Base-by-base conservation (phyloP, 2,888 invertebrate genomes). In the Brenthis ino region DNA sequence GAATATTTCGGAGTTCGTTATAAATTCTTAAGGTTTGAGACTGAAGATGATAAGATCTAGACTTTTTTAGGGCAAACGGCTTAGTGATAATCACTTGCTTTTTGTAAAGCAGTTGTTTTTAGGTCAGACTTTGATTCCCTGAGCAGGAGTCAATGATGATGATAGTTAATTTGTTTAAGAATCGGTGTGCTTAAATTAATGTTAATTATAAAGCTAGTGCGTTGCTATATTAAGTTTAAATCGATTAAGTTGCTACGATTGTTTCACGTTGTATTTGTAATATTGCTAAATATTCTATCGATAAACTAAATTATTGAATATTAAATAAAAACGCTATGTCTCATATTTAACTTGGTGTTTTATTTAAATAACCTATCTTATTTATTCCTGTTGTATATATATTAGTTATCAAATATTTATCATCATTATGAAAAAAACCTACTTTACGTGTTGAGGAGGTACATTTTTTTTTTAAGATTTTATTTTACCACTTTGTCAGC, bases 191-290 rank as follows among this genome's bases (percentile, higher is more conserved):
- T 92, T 90, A 83, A 81, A 79, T 33, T 63, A 63, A 63, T 63
- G 63, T 63, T 63, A 37, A 37, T 63, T 43, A 53, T 78, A 76
- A 80, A 80, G 85, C 86, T 73, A 72, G 56, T 85, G 37, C 37
- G 87, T 83, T 77, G 88, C 85, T 87, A 77, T 89, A 89, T 91
- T 91, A 91, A 89, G 92, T 91, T 91, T 91, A 74, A 85, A 83
- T 82, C 82, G 77, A 81, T 86, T 90, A 80, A 84, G 85, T 93
- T 92, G 93, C 93, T 82, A 84, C 85, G 78, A 88, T 90, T 88
- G 86, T 91, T 93, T 91, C 87, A 87, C 85, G 92, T 93, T 93
- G 91, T 93, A 91, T 92, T 92, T 92, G 88, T 92, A 91, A 89
- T 85, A 87, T 85, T 91, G 91, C 91, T 91, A 82, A 86, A 91